Base-by-base conservation (phyloP, 1,140 invertebrate species). In the Drosophila chauvacae region DNA sequence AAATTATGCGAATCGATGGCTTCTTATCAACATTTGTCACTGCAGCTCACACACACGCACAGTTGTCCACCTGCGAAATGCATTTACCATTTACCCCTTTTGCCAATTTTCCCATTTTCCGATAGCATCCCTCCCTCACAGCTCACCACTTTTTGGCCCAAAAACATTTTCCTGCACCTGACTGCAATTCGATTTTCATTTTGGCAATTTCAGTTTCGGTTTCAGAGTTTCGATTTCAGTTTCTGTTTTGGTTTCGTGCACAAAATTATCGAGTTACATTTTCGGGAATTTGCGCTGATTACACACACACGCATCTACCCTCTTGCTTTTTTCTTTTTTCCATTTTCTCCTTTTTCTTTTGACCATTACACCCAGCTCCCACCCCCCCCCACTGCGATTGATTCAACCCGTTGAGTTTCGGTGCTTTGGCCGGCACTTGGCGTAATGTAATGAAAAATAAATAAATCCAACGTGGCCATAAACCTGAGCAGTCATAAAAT, bases 371-470 rank as follows among this genome's bases (percentile, higher is more conserved):
- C 1, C 26, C 33, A 20, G n/a, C 6, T 11, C 4, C 44, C 20
- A 20, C 20, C 1, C 20, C 20, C n/a, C 45, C 16, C 14, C 16
- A 7, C 3, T 5, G 7, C 63, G 26, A 68, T 68, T 37, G 63
- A 44, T 55, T 55, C 47, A 42, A 44, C 39, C 47, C 63, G 63
- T 69, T 53, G 62, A 44, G 65, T 68, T 69, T 35, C 20, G 37
- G 16, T 30, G 48, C 33, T 37, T 45, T 28, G 65, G 65, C 44
- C 44, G 33, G 53, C 64, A 57, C 50, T 57, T 42, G 77, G 41
- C 45, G 37, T 66, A 64, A 78, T 81, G 81, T 70, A 83, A 83
- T 83, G 72, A 55, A 65, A 80, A 79, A 61, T 73, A 82, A 69
- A 79, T 74, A 68, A 77, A 78, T 82, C 65, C 44, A 53, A 64